Conservation (phyloP, 2,888 invertebrate genomes). For the Eupithecia tripunctaria region DNA sequence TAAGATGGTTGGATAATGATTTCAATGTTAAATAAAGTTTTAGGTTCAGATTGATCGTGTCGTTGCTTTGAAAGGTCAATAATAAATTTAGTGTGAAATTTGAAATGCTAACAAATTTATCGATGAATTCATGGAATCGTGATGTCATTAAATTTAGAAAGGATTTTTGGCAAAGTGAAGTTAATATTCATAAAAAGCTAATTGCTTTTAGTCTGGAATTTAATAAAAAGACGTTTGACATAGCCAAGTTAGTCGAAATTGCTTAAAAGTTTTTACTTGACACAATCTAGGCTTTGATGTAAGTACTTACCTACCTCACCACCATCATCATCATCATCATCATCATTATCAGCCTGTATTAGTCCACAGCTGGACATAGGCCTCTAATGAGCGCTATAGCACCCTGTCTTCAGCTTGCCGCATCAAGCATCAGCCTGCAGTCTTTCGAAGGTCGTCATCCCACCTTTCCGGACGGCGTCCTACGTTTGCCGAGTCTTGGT, state of each 20-base stretch:
- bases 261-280: constrained; percentile 7
- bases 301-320: background rate
- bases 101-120: background rate
- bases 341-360: no score
- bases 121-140: constrained; percentile 7
- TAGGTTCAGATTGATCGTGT: constrained; percentile 12
- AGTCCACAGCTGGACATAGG: no score
- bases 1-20: constrained; percentile 14
- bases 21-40: no score
- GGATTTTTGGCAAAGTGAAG: constrained; percentile 8
- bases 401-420: no score
- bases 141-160: constrained; percentile 7
- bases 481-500: no score
- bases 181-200: constrained; percentile 17
- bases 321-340: no score
- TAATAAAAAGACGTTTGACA: constrained; percentile 14
- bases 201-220: constrained; percentile 16
- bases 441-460: no score
- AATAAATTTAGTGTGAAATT: background rate
- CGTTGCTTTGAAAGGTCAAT: background rate
- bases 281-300: background rate
- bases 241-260: constrained; percentile 18
- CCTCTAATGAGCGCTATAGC: no score
- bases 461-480: no score
- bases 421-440: no score